Conservation (phyloP, 2,888 invertebrate species). For the Xestobium rufovillosum region DNA sequence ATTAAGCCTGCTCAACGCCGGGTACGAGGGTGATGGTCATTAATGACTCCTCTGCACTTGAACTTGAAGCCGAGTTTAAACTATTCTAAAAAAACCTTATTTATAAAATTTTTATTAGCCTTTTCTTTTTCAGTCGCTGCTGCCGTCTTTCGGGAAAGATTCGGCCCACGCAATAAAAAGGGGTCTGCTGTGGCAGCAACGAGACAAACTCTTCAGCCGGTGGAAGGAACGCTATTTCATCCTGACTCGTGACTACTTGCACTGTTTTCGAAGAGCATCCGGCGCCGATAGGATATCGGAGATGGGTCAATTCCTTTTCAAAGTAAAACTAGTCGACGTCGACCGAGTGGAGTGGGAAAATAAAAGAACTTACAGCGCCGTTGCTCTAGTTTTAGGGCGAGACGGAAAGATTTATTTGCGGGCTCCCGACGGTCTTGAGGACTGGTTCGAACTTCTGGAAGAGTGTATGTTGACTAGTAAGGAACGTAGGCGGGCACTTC, state of each 20-base stretch:
- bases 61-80: too few species aligned
- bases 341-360: constrained; percentile 60
- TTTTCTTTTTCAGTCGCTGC: constrained; percentile 37
- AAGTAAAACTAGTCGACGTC: constrained; percentile 54
- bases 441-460: constrained; percentile 59
- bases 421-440: constrained; percentile 52
- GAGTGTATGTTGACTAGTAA: constrained; percentile 58
- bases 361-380: constrained; percentile 55
- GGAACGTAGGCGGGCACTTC: constrained; percentile 52
- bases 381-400: constrained; percentile 49
- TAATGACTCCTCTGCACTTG: too few species aligned
- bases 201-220: constrained; percentile 55
- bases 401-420: constrained; percentile 44
- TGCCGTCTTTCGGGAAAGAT: constrained; percentile 38
- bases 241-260: constrained; percentile 57
- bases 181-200: constrained; percentile 57
- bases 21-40: too few species aligned
- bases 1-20: too few species aligned
- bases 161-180: constrained; percentile 54
- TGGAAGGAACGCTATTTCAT: constrained; percentile 63
- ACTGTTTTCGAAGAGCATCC: constrained; percentile 57
- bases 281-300: constrained; percentile 52
- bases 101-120: too few species aligned
- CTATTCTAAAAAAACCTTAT: too few species aligned
- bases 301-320: constrained; percentile 62